Evolutionary conservation across 2,888 invertebrate species (phyloP).

Genomic region (Argynnis bischoffii): DNA sequence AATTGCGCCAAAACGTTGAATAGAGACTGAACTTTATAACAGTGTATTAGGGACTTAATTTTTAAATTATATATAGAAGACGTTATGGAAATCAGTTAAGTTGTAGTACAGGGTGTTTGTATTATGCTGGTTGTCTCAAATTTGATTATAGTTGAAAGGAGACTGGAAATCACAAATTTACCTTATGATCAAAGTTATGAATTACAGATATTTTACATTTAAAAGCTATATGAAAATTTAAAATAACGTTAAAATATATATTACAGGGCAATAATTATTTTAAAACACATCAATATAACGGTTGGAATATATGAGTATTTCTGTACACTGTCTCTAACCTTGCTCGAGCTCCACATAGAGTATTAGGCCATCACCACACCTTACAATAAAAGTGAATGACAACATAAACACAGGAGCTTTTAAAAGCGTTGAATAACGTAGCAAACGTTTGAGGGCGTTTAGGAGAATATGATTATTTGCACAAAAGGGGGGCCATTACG

Average conservation of each 20-base stretch:
- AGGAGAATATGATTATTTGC: conserved; percentile 57
- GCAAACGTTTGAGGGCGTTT: conserved; percentile 39
- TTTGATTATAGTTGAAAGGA: too few relatives aligned
- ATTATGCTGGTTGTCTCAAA: too few relatives aligned
- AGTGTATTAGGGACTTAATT: conserved; percentile 2
- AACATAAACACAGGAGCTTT: conserved; percentile 32
- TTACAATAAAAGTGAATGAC: conserved; percentile 25
- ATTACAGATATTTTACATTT: too few relatives aligned
- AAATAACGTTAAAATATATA: too few relatives aligned
- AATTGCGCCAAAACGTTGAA: conserved; percentile 11
- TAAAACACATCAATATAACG: too few relatives aligned
- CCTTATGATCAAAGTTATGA: too few relatives aligned
- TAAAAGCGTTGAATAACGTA: conserved; percentile 40
- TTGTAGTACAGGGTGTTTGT: not conserved
- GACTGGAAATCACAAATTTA: too few relatives aligned
- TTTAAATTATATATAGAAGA: not conserved
- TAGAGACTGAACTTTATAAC: conserved; percentile 10
- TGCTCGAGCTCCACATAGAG: not conserved
- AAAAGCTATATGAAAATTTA: too few relatives aligned
- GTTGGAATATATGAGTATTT: not conserved
- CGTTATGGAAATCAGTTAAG: not conserved
- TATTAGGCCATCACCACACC: conserved; percentile 17
- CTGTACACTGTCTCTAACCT: not conserved
- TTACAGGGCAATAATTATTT: too few relatives aligned
- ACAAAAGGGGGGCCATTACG: conserved; percentile 55